Percentiles rank a stretch among this genome's conserved stretches.
These are phyloP conservation scores for Aphodius sticticus DNA, from an alignment of 2,888 invertebrate genomes.

Conservation along the genomic window DNA sequence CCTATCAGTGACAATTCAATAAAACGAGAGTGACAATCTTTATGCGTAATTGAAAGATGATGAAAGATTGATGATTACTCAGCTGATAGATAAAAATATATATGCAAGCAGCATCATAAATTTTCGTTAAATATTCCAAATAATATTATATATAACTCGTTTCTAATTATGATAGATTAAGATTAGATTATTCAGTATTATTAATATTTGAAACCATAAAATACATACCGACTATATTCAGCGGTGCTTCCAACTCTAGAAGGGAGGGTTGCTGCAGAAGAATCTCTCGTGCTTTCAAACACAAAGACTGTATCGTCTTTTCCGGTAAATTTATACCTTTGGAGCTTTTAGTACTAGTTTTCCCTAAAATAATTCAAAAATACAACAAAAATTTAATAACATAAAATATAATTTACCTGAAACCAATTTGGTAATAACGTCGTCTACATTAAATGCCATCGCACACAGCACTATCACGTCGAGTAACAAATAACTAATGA, in stretches of 20 bases:
- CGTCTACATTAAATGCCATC: constrained; percentile 28
- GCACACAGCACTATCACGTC: background rate
- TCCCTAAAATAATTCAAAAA: constrained; percentile 13
- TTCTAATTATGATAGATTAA: too few relatives aligned
- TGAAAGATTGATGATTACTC: background rate
- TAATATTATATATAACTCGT: too few relatives aligned
- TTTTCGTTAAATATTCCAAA: too few relatives aligned
- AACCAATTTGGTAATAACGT: constrained; percentile 27
- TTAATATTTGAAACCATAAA: background rate
- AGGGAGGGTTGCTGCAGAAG: constrained; percentile 54
- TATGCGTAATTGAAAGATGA: background rate
- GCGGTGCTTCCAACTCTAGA: constrained; percentile 53
- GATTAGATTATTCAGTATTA: too few relatives aligned
- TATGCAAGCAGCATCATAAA: background rate
- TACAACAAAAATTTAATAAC: background rate
- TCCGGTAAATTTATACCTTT: constrained; percentile 38
- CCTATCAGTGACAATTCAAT: background rate
- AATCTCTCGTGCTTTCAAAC: constrained; percentile 49
- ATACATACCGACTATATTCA: constrained; percentile 52
- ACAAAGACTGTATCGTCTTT: constrained; percentile 50
- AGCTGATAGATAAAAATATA: background rate
- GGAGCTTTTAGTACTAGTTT: constrained; percentile 20
- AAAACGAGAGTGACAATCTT: background rate
- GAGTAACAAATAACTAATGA: background rate
- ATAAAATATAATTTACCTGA: constrained; percentile 10